phyloP scores from a whole-genome alignment of 1,140 invertebrate genomes.

The Mercenaria mercenaria region DNA sequence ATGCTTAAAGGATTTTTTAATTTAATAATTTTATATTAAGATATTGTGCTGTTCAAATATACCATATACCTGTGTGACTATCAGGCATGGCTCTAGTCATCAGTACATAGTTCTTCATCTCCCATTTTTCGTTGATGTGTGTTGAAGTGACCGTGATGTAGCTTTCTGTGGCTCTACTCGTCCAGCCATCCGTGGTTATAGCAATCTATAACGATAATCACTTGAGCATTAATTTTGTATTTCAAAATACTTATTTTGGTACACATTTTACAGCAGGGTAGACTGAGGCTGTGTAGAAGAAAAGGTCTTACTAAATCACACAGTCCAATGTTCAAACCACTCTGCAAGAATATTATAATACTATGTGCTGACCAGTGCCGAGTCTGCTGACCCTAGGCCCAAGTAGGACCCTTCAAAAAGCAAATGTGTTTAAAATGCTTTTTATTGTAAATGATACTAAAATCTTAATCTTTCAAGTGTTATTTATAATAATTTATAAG shows the following conservation, averaged over 20 bases:
- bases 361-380: neutral
- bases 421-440: neutral
- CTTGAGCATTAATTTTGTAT: too few relatives aligned
- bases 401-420: too few relatives aligned
- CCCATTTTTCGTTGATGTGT: slow-evolving; percentile 18
- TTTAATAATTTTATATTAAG: too few relatives aligned
- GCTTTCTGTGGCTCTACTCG: slow-evolving; percentile 24
- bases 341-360: neutral
- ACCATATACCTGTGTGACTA: neutral
- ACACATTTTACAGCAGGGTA: too few relatives aligned
- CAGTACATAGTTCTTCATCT: slow-evolving; percentile 43
- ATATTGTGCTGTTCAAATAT: neutral
- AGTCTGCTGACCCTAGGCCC: too few relatives aligned
- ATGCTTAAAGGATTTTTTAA: too few relatives aligned
- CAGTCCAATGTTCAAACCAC: neutral
- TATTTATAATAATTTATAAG: neutral
- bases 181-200: slow-evolving; percentile 55
- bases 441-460: too few relatives aligned
- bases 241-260: too few relatives aligned
- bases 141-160: slow-evolving; percentile 40
- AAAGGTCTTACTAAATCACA: neutral
- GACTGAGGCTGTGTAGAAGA: neutral
- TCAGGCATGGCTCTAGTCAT: slow-evolving; percentile 52
- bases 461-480: neutral
- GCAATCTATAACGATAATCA: neutral